Conservation (phyloP, 2,113 vertebrate genomes). For the Tympanuchus pallidicinctus region DNA sequence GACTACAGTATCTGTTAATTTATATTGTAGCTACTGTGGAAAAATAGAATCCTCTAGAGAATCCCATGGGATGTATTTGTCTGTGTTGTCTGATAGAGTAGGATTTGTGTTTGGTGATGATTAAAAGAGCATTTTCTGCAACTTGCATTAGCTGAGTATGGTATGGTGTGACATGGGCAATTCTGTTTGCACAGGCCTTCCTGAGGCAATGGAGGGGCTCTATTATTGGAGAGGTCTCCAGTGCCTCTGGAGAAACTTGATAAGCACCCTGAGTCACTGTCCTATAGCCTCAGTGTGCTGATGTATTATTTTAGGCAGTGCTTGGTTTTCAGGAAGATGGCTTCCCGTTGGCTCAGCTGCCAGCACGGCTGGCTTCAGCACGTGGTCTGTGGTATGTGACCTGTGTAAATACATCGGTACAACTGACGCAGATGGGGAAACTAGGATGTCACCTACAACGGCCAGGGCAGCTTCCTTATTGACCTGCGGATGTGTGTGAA, state of each 20-base stretch:
- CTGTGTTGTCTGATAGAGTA: neutral
- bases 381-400: slow-evolving; percentile 52
- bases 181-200: neutral
- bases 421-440: slow-evolving; percentile 49
- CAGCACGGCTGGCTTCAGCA: slow-evolving; percentile 7
- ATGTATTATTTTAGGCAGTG: neutral
- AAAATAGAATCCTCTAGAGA: neutral
- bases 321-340: neutral
- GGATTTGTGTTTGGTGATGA: rapidly evolving
- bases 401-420: slow-evolving; percentile 53
- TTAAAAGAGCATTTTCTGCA: neutral
- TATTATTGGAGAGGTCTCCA: neutral
- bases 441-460: slow-evolving; percentile 55
- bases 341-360: slow-evolving; percentile 21
- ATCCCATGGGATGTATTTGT: neutral
- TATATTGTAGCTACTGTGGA: neutral
- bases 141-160: neutral
- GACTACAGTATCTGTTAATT: neutral
- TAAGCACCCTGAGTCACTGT: neutral
- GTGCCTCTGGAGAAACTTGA: neutral
- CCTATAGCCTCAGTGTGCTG: neutral
- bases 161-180: neutral
- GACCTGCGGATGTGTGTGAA: slow-evolving; percentile 65
- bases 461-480: slow-evolving; percentile 66
- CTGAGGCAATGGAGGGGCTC: neutral